Evolutionary conservation across 2,888 invertebrate species (phyloP).

Genomic region (Keiferia lycopersicella): DNA sequence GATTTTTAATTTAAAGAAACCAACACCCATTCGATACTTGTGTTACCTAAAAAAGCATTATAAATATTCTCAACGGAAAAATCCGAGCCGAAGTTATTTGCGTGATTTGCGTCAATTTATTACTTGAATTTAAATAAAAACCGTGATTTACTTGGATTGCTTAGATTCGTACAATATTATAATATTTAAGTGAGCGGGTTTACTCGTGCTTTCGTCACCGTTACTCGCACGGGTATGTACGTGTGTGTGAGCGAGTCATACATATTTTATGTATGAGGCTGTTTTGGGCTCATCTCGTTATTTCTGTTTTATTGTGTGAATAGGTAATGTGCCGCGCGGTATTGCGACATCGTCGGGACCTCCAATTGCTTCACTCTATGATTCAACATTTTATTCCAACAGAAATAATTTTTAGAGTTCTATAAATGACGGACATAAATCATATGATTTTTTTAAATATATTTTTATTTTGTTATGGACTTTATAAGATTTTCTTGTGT

Average conservation of each 20-base stretch:
- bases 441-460: no score
- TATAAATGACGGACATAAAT: no score
- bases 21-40: no score
- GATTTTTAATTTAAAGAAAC: no score
- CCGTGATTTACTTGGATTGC: slow-evolving; percentile 18
- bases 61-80: slow-evolving; percentile 10
- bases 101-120: slow-evolving; percentile 17
- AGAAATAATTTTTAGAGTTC: no score
- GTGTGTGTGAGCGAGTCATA: neutral
- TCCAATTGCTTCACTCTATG: slow-evolving; percentile 57
- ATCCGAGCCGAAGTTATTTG: slow-evolving; percentile 1
- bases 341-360: slow-evolving; percentile 62
- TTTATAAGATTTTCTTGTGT: no score
- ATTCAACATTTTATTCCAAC: neutral
- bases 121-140: slow-evolving; percentile 11
- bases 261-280: slow-evolving; percentile 32
- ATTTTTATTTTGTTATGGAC: no score
- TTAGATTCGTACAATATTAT: neutral
- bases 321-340: slow-evolving; percentile 62
- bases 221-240: slow-evolving; percentile 32
- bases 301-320: slow-evolving; percentile 79
- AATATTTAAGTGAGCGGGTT: neutral
- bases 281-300: slow-evolving; percentile 67
- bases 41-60: no score
- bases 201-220: slow-evolving; percentile 29